Percentiles rank a stretch among this genome's conserved stretches.
Evolutionary conservation across 2,888 invertebrate genomes (phyloP).

Genomic region (Harpalus rubripes): DNA sequence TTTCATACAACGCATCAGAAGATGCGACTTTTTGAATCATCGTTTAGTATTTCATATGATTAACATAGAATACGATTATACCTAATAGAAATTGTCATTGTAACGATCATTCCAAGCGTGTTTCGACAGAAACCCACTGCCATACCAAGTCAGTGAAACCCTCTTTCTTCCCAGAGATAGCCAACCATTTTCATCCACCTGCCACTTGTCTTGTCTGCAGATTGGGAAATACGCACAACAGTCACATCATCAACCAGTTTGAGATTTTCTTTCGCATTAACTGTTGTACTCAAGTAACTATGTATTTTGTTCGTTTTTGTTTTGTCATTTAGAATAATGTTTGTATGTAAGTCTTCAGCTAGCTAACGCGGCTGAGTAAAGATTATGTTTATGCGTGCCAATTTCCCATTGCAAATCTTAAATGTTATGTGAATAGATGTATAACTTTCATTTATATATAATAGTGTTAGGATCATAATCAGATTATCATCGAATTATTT

Average conservation of each 20-base stretch:
- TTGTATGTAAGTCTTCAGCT: conserved; percentile 41
- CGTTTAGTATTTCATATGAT: conserved; percentile 69
- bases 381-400: conserved; percentile 23
- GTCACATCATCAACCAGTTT: conserved; percentile 23
- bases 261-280: conserved; percentile 8
- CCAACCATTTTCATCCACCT: conserved; percentile 5
- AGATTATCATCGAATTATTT: conserved; percentile 64
- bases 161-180: not conserved
- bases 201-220: conserved; percentile 42
- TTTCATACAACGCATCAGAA: conserved; percentile 49
- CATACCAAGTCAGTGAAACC: conserved; percentile 32
- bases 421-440: conserved; percentile 65
- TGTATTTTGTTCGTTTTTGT: conserved; percentile 7
- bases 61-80: conserved; percentile 62
- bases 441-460: conserved; percentile 59
- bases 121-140: conserved; percentile 44
- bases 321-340: conserved; percentile 33
- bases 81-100: conserved; percentile 57
- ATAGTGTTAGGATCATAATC: conserved; percentile 58
- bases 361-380: conserved; percentile 16
- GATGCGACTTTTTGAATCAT: conserved; percentile 71
- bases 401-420: conserved; percentile 58
- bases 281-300: conserved; percentile 3
- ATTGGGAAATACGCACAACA: conserved; percentile 53
- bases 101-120: conserved; percentile 54